phyloP scores from a whole-genome alignment of 2,113 vertebrate genomes.

The Varanus salvator region DNA sequence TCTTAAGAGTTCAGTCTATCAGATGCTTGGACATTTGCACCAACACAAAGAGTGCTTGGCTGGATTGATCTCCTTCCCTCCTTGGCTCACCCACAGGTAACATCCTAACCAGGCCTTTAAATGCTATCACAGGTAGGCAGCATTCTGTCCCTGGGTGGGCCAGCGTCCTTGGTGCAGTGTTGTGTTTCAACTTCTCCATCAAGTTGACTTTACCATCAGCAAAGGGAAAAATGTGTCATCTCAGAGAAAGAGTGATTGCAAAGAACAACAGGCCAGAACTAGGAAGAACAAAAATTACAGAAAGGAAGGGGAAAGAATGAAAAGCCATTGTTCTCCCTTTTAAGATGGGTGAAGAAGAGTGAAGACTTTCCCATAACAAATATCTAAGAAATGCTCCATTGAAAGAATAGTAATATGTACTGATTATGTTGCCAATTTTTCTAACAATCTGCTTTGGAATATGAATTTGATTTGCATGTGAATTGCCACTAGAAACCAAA shows the following conservation, averaged over 20 bases:
- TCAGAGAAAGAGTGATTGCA: neutral
- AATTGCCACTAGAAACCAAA: too few relatives aligned
- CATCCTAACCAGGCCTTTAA: neutral
- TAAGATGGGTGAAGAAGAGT: neutral
- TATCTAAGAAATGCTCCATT: neutral
- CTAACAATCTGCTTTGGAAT: neutral
- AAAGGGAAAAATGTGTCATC: neutral
- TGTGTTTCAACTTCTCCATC: neutral
- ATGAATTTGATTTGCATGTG: neutral
- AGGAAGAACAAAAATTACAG: too few relatives aligned
- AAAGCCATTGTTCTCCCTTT: too few relatives aligned
- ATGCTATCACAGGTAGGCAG: neutral
- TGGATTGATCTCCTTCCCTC: neutral
- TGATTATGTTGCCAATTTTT: neutral
- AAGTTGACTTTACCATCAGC: neutral
- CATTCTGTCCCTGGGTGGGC: neutral
- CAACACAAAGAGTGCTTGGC: neutral
- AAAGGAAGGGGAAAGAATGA: too few relatives aligned
- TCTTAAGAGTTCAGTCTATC: neutral
- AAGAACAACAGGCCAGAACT: neutral
- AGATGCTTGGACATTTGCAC: neutral
- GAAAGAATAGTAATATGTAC: neutral
- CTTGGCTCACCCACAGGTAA: neutral
- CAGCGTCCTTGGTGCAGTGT: neutral
- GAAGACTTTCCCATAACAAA: neutral